Percentiles rank a stretch among this genome's conserved stretches.
Conservation (phyloP, 37 sponge, comb jelly and placozoan species). For the Halichondria panicea region DNA sequence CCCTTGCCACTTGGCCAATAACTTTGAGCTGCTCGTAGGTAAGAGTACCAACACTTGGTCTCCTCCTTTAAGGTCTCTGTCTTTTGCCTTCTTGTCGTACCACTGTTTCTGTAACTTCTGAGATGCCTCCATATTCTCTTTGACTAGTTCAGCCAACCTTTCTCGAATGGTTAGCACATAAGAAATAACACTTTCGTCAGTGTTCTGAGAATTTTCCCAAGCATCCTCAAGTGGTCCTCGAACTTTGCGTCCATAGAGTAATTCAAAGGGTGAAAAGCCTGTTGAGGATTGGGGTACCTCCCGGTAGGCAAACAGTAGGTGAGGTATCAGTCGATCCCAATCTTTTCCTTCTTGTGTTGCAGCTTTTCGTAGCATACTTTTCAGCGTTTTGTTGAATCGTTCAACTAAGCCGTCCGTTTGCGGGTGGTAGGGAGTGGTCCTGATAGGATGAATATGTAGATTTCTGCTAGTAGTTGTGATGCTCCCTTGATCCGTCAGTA, state of each 20-base stretch:
- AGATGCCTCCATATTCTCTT: slow-evolving; percentile 19
- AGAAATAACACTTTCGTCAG: slow-evolving; percentile 17
- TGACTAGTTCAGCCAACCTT: slow-evolving; percentile 25
- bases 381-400: too few relatives aligned
- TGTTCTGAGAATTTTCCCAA: slow-evolving; percentile 6
- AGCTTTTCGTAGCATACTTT: slow-evolving; percentile 25
- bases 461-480: slow-evolving; percentile 38
- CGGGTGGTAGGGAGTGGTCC: slow-evolving; percentile 59
- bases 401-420: slow-evolving; percentile 61
- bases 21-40: slow-evolving; percentile 15
- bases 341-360: neutral
- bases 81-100: slow-evolving; percentile 33
- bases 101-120: slow-evolving; percentile 37
- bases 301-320: too few relatives aligned
- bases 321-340: too few relatives aligned
- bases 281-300: too few relatives aligned
- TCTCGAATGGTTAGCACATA: slow-evolving; percentile 34
- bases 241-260: slow-evolving; percentile 44
- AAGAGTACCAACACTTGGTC: slow-evolving; percentile 42
- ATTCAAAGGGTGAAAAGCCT: slow-evolving; percentile 57
- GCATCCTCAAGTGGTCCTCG: slow-evolving; percentile 57
- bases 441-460: slow-evolving; percentile 31
- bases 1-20: slow-evolving; percentile 39
- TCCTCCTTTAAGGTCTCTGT: slow-evolving; percentile 15
- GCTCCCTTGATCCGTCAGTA: slow-evolving; percentile 51